Conservation (phyloP, 2,888 invertebrate species). For the Watsonalla cultraria region DNA sequence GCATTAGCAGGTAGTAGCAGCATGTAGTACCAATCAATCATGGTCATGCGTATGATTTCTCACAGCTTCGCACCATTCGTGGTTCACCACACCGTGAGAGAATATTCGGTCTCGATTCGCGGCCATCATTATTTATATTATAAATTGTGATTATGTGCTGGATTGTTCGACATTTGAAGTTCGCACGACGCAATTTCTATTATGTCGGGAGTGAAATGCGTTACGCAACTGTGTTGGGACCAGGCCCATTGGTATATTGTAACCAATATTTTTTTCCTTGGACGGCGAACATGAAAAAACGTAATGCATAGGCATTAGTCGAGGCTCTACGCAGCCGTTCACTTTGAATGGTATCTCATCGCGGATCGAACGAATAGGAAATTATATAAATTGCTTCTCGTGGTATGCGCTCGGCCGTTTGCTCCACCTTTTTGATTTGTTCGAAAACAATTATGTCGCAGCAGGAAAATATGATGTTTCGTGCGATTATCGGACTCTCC, state of each 20-base stretch:
- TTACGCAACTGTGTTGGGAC: conserved; percentile 33
- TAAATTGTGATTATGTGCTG: conserved; percentile 29
- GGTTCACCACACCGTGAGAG: conserved; percentile 8
- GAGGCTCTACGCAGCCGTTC: conserved; percentile 46
- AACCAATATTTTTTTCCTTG: conserved; percentile 22
- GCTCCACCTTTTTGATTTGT: conserved; percentile 30
- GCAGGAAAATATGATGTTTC: conserved; percentile 37
- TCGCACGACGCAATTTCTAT: conserved; percentile 33
- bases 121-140: conserved; percentile 28
- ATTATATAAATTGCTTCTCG: conserved; percentile 65
- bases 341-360: conserved; percentile 55
- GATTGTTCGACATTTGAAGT: conserved; percentile 36
- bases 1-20: too few relatives aligned
- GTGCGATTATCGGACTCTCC: conserved; percentile 9
- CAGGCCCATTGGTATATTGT: conserved; percentile 13
- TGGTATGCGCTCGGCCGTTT: conserved; percentile 37
- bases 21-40: not conserved
- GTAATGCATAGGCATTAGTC: conserved; percentile 55
- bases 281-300: conserved; percentile 42
- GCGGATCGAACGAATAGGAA: conserved; percentile 57
- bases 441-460: conserved; percentile 49
- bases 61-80: not conserved
- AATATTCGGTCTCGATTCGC: conserved; percentile 18
- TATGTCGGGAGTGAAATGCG: conserved; percentile 24
- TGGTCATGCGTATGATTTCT: not conserved